A percentile compares a stretch with the other conserved stretches of the same genome.
phyloP scores from a whole-genome alignment of 2,888 invertebrate genomes.

The Sinopyrophorus schimmeli region DNA sequence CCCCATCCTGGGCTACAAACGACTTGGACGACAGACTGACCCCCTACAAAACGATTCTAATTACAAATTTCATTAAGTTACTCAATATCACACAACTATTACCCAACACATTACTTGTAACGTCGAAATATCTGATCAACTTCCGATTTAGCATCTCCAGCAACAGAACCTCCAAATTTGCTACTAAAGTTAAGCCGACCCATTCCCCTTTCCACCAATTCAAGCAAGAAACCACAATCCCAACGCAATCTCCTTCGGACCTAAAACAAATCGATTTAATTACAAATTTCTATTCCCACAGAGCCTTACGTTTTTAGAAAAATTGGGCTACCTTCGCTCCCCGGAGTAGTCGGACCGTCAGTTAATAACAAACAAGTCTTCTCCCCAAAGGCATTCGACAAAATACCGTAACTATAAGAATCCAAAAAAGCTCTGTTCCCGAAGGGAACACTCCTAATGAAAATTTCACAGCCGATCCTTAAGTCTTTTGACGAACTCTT shows the following conservation, averaged over 20 bases:
- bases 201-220: constrained; percentile 67
- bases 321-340: constrained; percentile 65
- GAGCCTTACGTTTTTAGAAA: constrained; percentile 45
- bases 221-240: constrained; percentile 62
- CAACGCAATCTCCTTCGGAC: constrained; percentile 49
- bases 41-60: no score
- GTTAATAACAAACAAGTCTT: constrained; percentile 60
- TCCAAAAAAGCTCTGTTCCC: constrained; percentile 61
- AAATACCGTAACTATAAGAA: constrained; percentile 61
- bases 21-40: constrained; percentile 59
- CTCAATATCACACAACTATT: no score
- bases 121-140: no score
- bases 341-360: constrained; percentile 63
- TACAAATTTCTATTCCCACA: not conserved
- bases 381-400: constrained; percentile 62
- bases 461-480: constrained; percentile 33
- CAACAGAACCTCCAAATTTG: constrained; percentile 57
- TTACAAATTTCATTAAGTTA: no score
- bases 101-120: no score
- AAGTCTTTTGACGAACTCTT: not conserved
- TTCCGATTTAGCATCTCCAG: no score
- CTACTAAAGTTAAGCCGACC: constrained; percentile 64
- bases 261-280: constrained; percentile 1
- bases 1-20: constrained; percentile 64
- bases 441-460: constrained; percentile 50